A percentile compares a stretch with the other conserved stretches of the same genome.
These are phyloP conservation scores for Chaunax sp. DNA, from an alignment of 2,797 vertebrate species.

Conservation along the genomic window DNA sequence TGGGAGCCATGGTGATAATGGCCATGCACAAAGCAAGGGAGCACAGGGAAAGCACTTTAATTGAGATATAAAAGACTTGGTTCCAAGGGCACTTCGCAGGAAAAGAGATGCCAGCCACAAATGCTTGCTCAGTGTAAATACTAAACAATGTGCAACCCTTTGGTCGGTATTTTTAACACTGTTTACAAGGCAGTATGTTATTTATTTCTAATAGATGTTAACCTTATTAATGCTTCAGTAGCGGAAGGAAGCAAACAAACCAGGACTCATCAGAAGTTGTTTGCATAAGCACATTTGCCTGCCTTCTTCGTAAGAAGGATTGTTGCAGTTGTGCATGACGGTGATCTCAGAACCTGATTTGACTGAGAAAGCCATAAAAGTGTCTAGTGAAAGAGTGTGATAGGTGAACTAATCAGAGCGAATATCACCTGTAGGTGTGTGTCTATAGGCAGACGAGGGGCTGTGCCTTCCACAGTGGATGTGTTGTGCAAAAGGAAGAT, in stretches of 20 bases:
- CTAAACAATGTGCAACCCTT: slow-evolving; percentile 52
- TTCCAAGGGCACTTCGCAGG: slow-evolving; percentile 81
- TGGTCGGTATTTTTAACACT: slow-evolving; percentile 51
- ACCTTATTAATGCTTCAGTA: slow-evolving; percentile 44
- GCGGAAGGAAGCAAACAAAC: slow-evolving; percentile 32
- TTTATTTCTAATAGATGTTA: slow-evolving; percentile 59
- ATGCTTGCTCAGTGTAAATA: slow-evolving; percentile 71
- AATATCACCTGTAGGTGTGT: slow-evolving; percentile 15
- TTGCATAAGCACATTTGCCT: slow-evolving; percentile 65
- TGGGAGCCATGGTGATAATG: slow-evolving; percentile 84
- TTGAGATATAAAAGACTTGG: slow-evolving; percentile 82
- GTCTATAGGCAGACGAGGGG: slow-evolving; percentile 38
- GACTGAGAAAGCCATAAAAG: slow-evolving; percentile 48
- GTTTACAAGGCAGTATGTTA: slow-evolving; percentile 48
- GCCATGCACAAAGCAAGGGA: slow-evolving; percentile 68
- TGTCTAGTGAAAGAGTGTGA: slow-evolving; percentile 9
- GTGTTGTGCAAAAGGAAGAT: slow-evolving; percentile 32
- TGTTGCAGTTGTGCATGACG: slow-evolving; percentile 24
- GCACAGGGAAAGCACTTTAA: slow-evolving; percentile 82
- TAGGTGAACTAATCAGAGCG: slow-evolving; percentile 18
- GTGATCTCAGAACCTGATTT: slow-evolving; percentile 39
- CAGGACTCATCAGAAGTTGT: slow-evolving; percentile 42
- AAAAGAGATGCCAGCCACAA: slow-evolving; percentile 70
- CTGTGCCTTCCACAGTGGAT: slow-evolving; percentile 15
- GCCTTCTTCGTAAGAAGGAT: slow-evolving; percentile 31